phyloP scores from a whole-genome alignment of 2,797 vertebrate genomes.

The Tamandua tetradactyla region DNA sequence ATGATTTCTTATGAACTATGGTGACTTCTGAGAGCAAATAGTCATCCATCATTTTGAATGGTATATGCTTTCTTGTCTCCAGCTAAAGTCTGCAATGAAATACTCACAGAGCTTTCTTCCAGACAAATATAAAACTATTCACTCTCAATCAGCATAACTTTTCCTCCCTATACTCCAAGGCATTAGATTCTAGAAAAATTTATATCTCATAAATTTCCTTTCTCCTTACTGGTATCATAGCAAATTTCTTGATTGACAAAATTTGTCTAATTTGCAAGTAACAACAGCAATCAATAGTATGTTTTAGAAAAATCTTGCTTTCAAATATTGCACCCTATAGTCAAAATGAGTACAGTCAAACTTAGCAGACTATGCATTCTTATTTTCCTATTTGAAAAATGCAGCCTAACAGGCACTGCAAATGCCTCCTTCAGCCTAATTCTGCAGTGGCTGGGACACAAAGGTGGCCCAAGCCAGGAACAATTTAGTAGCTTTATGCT shows the following conservation, averaged over 20 bases:
- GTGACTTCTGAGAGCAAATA: not conserved
- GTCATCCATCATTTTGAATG: not conserved
- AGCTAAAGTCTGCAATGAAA: not conserved
- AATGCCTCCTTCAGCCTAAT: not conserved
- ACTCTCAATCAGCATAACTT: not conserved
- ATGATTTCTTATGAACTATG: not conserved
- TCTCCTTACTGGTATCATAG: not conserved
- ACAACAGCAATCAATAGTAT: not conserved
- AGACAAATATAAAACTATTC: not conserved
- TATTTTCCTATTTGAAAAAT: not conserved
- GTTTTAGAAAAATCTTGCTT: not conserved
- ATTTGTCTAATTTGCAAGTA: not conserved
- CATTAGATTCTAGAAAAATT: not conserved
- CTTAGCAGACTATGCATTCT: not conserved
- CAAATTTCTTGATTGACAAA: not conserved
- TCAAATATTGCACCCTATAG: not conserved
- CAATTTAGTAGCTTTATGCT: not conserved
- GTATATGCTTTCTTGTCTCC: not conserved
- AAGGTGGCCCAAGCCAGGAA: not conserved
- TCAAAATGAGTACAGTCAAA: not conserved
- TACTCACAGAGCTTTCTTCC: not conserved
- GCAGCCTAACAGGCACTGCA: not conserved
- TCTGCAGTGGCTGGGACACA: not conserved
- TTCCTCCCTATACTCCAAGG: not conserved
- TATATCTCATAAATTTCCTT: not conserved